Evolutionary conservation across 1,140 invertebrate species (phyloP), one percentile per base, ranked within the genome.

Genomic region (Anthonomus grandis): DNA sequence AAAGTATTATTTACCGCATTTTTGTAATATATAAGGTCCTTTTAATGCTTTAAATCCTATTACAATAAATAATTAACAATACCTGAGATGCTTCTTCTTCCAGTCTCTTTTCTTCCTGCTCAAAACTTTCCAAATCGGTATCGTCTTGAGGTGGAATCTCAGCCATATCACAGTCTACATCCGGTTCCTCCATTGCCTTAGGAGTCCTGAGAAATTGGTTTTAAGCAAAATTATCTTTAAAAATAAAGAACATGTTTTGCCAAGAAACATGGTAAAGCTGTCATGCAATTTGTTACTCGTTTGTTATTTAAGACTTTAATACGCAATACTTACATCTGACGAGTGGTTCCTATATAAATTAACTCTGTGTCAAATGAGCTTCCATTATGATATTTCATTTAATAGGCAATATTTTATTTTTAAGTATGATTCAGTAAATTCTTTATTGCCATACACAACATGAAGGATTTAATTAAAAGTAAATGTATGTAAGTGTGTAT

Each of bases 31-130:
- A n/a, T n/a, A n/a, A n/a, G n/a, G n/a, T n/a, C n/a, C n/a, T n/a
- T n/a, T n/a, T n/a, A 39, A 39, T n/a, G n/a, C 27, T 31, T 31
- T n/a, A 31, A 31, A 31, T n/a, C n/a, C 8, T 31, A 31, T 9
- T 31, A n/a, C n/a, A 31, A 31, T n/a, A 31, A 44, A 10, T 44
- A 4, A 21, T 21, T 9, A 49, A 3, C 47, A 59, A 59, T 62
- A 73, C 71, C 64, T 61, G 67, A 37, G 70, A 70, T 2, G 75
- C 73, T 70, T 77, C 75, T 55, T 76, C 75, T 39, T 75, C 73
- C 62, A 79, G 75, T 57, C 70, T 62, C 56, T 71, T 68, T 53
- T 79, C 78, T 34, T 78, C 75, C 25, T 72, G 65, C 62, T 80
- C 77, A 64, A 80, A 80, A 62, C 71, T 74, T 59, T 75, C 72